Base-by-base conservation (phyloP, 2,888 invertebrate genomes). In the Dryadula phaetusa region DNA sequence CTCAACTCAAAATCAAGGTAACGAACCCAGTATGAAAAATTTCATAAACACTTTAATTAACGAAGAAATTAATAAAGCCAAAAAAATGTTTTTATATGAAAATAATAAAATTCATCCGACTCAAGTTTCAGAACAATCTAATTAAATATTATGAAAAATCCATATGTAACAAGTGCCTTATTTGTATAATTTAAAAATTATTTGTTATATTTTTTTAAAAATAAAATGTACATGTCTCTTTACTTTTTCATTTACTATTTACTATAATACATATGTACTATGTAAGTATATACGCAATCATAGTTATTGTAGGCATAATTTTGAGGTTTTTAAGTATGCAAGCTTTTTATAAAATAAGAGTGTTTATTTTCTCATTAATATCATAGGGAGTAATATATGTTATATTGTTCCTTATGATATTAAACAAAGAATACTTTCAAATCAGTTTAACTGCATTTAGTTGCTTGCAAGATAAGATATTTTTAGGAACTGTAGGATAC, bases 91-190 rank as follows among this genome's bases (percentile, higher is more conserved):
- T 67, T 62, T 84, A 16, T 82, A 84, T 65, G 83, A 90, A 69
- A 86, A 83, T 73, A 92, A 91, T 76, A 90, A 86, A 81, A 82
- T 92, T 73, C 90, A 91, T 71, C 92, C 92, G 60, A 81, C 82
- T 60, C 77, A 80, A 67, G 82, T 76, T 67, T n/a, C n/a, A n/a
- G 74, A 66, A 62, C 71, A 70, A 5, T 22, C 40, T 60, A 79
- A 75, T 70, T 76, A 78, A 67, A 22, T 16, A 10, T 4, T 25
- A 16, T 3, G 14, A n/a, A 20, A 8, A 22, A 34, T 34, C 4
- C 37, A 20, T 34, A n/a, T 20, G 34, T 14, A 54, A 62, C 46
- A 62, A 66, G 60, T 60, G 60, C 60, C 60, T 60, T 60, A 60
- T 16, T 18, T 60, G 44, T 44, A 44, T 18, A 6, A 44, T 42